These are phyloP conservation scores for Ridgeia piscesae DNA, from an alignment of 1,140 invertebrate genomes.

Conservation along the genomic window DNA sequence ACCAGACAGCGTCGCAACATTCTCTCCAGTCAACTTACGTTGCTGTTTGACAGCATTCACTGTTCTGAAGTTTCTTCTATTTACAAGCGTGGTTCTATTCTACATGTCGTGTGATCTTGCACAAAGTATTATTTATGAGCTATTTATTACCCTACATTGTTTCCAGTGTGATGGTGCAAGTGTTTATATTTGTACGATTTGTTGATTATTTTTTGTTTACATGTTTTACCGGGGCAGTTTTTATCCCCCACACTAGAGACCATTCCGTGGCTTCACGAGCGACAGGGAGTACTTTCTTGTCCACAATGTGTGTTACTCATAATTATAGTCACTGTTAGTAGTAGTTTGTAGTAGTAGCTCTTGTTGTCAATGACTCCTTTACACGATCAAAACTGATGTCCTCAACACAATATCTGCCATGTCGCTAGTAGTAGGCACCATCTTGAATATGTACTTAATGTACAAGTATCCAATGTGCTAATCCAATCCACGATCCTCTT, in stretches of 20 bases:
- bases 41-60: not conserved
- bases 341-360: not conserved
- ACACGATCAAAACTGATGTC: not conserved
- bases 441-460: not conserved
- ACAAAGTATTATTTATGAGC: not conserved
- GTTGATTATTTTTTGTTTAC: not conserved
- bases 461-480: not conserved
- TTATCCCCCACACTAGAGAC: not conserved
- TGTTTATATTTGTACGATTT: not conserved
- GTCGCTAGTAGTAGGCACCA: not conserved
- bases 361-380: not conserved
- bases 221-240: not conserved
- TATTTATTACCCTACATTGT: not conserved
- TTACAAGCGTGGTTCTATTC: not conserved
- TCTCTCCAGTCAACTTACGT: not conserved
- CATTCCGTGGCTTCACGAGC: not conserved
- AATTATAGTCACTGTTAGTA: not conserved
- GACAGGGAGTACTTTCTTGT: not conserved
- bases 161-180: not conserved
- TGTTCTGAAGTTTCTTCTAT: not conserved
- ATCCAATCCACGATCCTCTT: not conserved
- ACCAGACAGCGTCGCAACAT: not conserved
- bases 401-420: not conserved
- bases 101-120: not conserved
- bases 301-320: not conserved